Evolutionary conservation across 1,140 invertebrate genomes (phyloP).

Genomic region (Nixonia krombeini): DNA sequence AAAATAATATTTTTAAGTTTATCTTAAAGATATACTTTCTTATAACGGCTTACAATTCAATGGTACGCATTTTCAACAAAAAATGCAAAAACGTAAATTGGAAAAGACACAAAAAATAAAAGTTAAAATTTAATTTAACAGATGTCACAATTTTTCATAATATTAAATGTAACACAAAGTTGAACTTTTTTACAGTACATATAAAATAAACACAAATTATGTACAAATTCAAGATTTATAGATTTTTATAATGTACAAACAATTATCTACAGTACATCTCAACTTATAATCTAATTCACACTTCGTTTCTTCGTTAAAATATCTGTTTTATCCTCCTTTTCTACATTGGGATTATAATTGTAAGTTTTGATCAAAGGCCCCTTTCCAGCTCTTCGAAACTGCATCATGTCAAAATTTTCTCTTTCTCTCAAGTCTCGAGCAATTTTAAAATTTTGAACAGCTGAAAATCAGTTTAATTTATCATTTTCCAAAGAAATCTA

Average conservation of each 20-base stretch:
- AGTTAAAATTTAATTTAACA: no score
- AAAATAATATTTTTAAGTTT: no score
- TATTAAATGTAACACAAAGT: no score
- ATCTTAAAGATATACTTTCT: no score
- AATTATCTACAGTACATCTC: conserved; percentile 18
- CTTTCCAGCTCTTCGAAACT: conserved; percentile 86
- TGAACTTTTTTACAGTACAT: no score
- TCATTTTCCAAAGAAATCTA: conserved; percentile 14
- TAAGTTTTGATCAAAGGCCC: conserved; percentile 90
- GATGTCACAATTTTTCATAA: no score
- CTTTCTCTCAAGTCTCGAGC: conserved; percentile 83
- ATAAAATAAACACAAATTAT: background rate
- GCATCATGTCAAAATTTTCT: conserved; percentile 80
- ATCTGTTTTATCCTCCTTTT: conserved; percentile 12
- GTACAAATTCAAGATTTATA: conserved; percentile 1
- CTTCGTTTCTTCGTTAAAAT: background rate
- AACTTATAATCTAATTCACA: conserved; percentile 6
- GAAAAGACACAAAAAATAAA: no score
- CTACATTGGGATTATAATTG: conserved; percentile 86
- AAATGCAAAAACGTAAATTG: no score
- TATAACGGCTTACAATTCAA: no score
- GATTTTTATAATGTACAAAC: conserved; percentile 19
- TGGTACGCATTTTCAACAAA: no score
- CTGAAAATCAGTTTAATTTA: conserved; percentile 70
- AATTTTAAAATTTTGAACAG: conserved; percentile 88